Conservation (phyloP, 1,140 invertebrate genomes). For the Lethrus apterus region DNA sequence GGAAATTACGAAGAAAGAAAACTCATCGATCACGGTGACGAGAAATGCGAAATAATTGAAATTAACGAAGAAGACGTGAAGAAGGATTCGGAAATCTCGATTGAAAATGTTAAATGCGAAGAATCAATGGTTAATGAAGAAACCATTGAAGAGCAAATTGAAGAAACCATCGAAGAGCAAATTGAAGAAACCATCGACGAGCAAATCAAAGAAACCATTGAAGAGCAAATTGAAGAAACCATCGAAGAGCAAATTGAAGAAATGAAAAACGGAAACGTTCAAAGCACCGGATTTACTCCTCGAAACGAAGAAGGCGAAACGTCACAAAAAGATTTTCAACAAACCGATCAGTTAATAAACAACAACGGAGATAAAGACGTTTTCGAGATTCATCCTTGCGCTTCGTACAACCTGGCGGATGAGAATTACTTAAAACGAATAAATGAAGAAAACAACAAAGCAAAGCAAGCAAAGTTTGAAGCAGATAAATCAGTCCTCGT, state of each 20-base stretch:
- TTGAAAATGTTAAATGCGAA: too few species aligned
- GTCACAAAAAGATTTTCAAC: not conserved
- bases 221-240: conserved; percentile 2
- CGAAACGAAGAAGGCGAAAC: conserved; percentile 1
- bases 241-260: conserved; percentile 4
- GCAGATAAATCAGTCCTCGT: not conserved
- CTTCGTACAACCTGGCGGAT: too few species aligned
- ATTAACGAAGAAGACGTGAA: not conserved
- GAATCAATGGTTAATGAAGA: not conserved
- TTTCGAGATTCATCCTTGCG: too few species aligned
- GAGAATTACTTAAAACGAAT: not conserved
- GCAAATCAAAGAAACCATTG: not conserved
- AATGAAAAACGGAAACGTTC: not conserved
- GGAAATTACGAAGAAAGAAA: not conserved
- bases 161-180: not conserved
- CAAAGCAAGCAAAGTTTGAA: not conserved
- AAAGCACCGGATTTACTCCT: not conserved
- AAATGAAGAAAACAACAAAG: not conserved
- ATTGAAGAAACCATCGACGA: not conserved
- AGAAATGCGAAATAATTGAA: not conserved
- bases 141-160: not conserved
- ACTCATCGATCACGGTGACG: not conserved
- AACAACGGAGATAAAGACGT: too few species aligned
- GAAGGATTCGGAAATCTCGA: not conserved
- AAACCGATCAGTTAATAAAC: conserved; percentile 2